Percentiles rank a stretch among this genome's conserved stretches.
Conservation (phyloP, 2,888 invertebrate genomes). For the Eupithecia pulchellata region DNA sequence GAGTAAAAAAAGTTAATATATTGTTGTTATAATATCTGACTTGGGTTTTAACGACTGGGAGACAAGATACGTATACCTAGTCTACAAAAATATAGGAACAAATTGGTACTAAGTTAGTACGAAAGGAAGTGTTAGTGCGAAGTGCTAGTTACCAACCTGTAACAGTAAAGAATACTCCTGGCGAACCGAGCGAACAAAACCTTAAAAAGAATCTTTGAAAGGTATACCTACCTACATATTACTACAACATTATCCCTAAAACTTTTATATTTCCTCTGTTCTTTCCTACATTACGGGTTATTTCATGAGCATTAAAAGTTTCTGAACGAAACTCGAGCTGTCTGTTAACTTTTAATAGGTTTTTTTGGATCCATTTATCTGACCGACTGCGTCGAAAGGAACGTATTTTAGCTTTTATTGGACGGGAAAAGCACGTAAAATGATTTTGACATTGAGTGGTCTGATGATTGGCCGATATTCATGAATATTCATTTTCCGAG, state of each 20-base stretch:
- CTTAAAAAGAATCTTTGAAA: not conserved
- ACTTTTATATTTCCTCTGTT: constrained; percentile 4
- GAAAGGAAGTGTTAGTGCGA: too few relatives aligned
- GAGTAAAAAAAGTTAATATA: too few relatives aligned
- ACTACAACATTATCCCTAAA: constrained; percentile 5
- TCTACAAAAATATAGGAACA: too few relatives aligned
- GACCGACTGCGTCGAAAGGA: not conserved
- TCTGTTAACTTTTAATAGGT: constrained; percentile 20
- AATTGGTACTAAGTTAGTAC: too few relatives aligned
- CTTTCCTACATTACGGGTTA: constrained; percentile 6
- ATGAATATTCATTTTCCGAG: too few relatives aligned
- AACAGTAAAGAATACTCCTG: not conserved
- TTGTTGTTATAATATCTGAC: too few relatives aligned
- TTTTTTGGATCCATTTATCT: not conserved
- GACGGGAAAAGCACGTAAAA: not conserved
- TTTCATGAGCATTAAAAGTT: constrained; percentile 25
- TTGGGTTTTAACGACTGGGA: too few relatives aligned
- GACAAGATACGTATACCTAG: too few relatives aligned
- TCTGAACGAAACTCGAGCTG: constrained; percentile 2
- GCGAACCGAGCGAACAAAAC: not conserved
- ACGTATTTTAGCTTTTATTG: not conserved
- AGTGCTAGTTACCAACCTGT: too few relatives aligned
- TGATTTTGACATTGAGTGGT: not conserved
- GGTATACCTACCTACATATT: not conserved
- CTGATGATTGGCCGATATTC: not conserved